Evolutionary conservation across 2,888 invertebrate species (phyloP).

Genomic region (Hirtodrosophila duncani): DNA sequence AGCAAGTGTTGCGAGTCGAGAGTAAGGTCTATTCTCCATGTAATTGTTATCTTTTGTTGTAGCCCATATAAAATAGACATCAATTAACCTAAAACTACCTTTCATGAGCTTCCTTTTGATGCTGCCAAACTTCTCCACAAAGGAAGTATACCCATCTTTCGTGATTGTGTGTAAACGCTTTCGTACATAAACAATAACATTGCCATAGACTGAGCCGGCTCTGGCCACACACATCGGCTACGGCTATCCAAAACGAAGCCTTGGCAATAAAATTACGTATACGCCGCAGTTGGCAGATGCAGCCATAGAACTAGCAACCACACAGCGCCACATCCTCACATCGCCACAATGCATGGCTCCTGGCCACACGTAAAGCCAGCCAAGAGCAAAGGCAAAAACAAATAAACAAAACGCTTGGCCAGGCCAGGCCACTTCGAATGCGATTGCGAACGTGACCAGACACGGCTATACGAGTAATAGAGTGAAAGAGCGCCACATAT

Average conservation of each 20-base stretch:
- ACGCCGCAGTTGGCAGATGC: conserved; percentile 43
- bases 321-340: neutral
- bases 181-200: conserved; percentile 51
- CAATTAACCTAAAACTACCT: too few species aligned
- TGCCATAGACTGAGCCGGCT: conserved; percentile 30
- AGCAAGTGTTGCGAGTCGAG: too few species aligned
- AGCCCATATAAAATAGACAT: too few species aligned
- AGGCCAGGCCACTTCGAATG: conserved; percentile 29
- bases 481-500: too few species aligned
- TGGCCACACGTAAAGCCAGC: conserved; percentile 13
- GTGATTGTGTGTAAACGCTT: too few species aligned
- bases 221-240: too few species aligned
- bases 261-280: conserved; percentile 55
- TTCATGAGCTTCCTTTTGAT: too few species aligned
- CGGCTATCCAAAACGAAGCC: conserved; percentile 38
- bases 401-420: conserved; percentile 58
- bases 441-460: conserved; percentile 55
- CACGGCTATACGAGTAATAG: conserved; percentile 33
- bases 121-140: too few species aligned
- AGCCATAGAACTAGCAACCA: conserved; percentile 30
- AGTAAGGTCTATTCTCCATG: too few species aligned
- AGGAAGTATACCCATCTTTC: too few species aligned
- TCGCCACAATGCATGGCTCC: neutral
- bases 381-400: conserved; percentile 32
- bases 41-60: too few species aligned